Conservation (phyloP, 1,140 invertebrate genomes). For the Belonocnema kinseyi region DNA sequence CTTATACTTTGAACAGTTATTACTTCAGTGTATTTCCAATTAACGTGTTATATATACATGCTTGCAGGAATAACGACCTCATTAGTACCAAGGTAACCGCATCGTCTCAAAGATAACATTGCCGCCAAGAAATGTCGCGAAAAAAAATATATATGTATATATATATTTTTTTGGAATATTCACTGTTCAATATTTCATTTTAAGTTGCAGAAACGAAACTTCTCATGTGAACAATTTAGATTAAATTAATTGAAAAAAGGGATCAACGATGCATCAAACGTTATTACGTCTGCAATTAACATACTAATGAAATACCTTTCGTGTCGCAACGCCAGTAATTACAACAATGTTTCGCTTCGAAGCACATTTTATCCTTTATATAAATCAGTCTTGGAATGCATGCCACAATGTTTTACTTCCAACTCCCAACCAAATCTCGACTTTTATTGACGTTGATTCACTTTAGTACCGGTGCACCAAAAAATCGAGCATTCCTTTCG, state of each 20-base stretch:
- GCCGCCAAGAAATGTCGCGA: slow-evolving; percentile 28
- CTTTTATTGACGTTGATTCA: slow-evolving; percentile 7
- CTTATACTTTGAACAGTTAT: slow-evolving; percentile 12
- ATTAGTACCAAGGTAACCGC: slow-evolving; percentile 59
- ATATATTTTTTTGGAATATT: neutral
- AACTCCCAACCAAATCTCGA: neutral
- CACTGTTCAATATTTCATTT: slow-evolving; percentile 9
- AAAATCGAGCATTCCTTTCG: too few relatives aligned
- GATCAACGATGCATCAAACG: slow-evolving; percentile 18
- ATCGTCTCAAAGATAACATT: slow-evolving; percentile 32
- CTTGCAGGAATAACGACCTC: slow-evolving; percentile 53
- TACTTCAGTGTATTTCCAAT: slow-evolving; percentile 4
- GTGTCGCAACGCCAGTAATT: slow-evolving; percentile 24
- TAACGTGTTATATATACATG: slow-evolving; percentile 18
- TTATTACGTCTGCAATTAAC: slow-evolving; percentile 1
- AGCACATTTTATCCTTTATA: neutral
- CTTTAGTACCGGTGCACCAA: neutral
- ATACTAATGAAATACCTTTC: slow-evolving; percentile 21
- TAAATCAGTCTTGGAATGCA: slow-evolving; percentile 3
- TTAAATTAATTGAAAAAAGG: slow-evolving; percentile 19
- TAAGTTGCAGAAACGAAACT: neutral
- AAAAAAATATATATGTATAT: neutral
- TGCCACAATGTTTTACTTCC: neutral
- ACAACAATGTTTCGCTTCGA: slow-evolving; percentile 4
- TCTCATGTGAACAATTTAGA: neutral